Evolutionary conservation across 2,888 invertebrate species (phyloP).

Genomic region (Temnothorax ravouxi): DNA sequence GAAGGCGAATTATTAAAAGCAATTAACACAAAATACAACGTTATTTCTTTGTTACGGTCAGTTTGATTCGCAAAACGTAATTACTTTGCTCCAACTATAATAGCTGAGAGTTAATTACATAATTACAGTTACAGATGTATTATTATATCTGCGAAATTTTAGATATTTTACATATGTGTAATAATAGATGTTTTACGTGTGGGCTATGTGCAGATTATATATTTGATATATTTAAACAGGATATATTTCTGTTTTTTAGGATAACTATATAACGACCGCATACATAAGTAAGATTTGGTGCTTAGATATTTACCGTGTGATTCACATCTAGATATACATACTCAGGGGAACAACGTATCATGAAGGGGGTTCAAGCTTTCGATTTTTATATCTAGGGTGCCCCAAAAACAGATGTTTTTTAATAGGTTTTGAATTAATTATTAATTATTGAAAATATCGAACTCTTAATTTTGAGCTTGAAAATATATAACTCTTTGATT

Average conservation of each 20-base stretch:
- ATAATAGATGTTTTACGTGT: background rate
- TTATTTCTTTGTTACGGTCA: background rate
- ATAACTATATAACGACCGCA: background rate
- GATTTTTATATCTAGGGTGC: background rate
- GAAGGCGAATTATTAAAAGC: slow-evolving; percentile 24
- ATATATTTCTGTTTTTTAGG: background rate
- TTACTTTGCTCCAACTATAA: background rate
- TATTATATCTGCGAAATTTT: slow-evolving; percentile 12
- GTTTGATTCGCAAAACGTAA: background rate
- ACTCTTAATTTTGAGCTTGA: background rate
- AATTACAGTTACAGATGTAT: slow-evolving; percentile 5
- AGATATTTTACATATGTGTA: background rate
- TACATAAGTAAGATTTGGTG: slow-evolving; percentile 31
- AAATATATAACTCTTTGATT: background rate
- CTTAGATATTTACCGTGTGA: slow-evolving; percentile 40
- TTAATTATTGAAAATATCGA: background rate
- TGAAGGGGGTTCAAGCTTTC: background rate
- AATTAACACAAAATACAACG: background rate
- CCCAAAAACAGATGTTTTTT: slow-evolving; percentile 8
- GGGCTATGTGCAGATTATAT: background rate
- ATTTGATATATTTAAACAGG: background rate
- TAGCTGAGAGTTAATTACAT: slow-evolving; percentile 1
- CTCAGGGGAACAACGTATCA: slow-evolving; percentile 13
- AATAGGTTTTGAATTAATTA: background rate
- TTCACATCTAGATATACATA: slow-evolving; percentile 41